A percentile compares a stretch with the other conserved stretches of the same genome.
Evolutionary conservation across 2,888 invertebrate species (phyloP).

Genomic region (Tetrapedia diversipes): DNA sequence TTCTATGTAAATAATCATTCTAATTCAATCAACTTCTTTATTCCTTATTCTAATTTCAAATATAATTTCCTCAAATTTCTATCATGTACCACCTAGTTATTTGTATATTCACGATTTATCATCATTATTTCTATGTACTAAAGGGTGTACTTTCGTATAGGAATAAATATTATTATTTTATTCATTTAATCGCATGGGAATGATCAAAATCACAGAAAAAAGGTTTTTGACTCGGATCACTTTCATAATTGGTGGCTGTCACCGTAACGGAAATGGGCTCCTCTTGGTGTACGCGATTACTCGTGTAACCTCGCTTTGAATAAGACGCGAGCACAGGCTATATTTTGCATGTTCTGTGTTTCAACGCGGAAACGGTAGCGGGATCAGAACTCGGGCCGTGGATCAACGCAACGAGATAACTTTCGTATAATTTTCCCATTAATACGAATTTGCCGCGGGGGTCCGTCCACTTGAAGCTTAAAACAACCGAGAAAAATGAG

Average conservation of each 20-base stretch:
- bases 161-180: too few relatives aligned
- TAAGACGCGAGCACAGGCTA: neutral
- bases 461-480: neutral
- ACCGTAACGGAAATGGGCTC: slow-evolving; percentile 29
- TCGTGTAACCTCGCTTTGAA: slow-evolving; percentile 5
- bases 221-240: too few relatives aligned
- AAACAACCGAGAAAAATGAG: slow-evolving; percentile 14
- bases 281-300: slow-evolving; percentile 50
- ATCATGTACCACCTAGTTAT: too few relatives aligned
- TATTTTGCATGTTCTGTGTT: neutral
- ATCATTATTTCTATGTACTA: too few relatives aligned
- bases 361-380: neutral
- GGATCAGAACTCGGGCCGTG: slow-evolving; percentile 15
- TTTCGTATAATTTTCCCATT: slow-evolving; percentile 52
- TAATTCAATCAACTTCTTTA: slow-evolving; percentile 68
- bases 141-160: slow-evolving; percentile 36
- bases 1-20: too few relatives aligned
- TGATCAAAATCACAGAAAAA: too few relatives aligned
- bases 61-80: too few relatives aligned
- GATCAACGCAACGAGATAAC: slow-evolving; percentile 30
- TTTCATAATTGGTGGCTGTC: too few relatives aligned
- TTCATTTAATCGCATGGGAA: too few relatives aligned
- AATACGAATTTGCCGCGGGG: slow-evolving; percentile 41
- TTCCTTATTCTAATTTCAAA: too few relatives aligned
- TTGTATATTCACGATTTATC: too few relatives aligned